Evolutionary conservation across 2,888 invertebrate species (phyloP).

Genomic region (Imbricaverruca yamaguchii): DNA sequence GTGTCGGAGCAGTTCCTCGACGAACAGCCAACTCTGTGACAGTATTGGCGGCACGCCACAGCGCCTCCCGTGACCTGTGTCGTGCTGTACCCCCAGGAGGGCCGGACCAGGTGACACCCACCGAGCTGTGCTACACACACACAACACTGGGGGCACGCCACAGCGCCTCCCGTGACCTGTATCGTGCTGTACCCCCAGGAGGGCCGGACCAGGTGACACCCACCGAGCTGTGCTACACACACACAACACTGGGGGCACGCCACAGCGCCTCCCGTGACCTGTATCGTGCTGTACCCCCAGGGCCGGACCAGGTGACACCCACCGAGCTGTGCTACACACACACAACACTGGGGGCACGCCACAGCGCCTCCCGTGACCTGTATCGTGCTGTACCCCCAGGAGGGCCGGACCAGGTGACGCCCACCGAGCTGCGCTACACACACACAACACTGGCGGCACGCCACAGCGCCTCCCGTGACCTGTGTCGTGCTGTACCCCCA

Average conservation of each 20-base stretch:
- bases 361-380: too few relatives aligned
- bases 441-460: too few relatives aligned
- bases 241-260: too few relatives aligned
- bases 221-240: slow-evolving; percentile 50
- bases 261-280: too few relatives aligned
- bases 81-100: slow-evolving; percentile 46
- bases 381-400: background rate
- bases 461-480: too few relatives aligned
- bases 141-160: too few relatives aligned
- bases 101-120: slow-evolving; percentile 60
- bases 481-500: slow-evolving; percentile 36
- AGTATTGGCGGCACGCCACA: too few relatives aligned
- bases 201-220: slow-evolving; percentile 65
- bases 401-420: slow-evolving; percentile 65
- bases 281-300: slow-evolving; percentile 40
- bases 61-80: too few relatives aligned
- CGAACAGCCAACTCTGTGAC: too few relatives aligned
- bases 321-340: slow-evolving; percentile 51
- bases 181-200: slow-evolving; percentile 37
- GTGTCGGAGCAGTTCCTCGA: too few relatives aligned
- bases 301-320: slow-evolving; percentile 62
- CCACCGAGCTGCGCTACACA: slow-evolving; percentile 51
- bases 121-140: slow-evolving; percentile 51
- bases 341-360: too few relatives aligned
- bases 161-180: too few relatives aligned